These are phyloP conservation scores for Galeruca laticollis DNA, from an alignment of 2,888 invertebrate species.

Conservation along the genomic window DNA sequence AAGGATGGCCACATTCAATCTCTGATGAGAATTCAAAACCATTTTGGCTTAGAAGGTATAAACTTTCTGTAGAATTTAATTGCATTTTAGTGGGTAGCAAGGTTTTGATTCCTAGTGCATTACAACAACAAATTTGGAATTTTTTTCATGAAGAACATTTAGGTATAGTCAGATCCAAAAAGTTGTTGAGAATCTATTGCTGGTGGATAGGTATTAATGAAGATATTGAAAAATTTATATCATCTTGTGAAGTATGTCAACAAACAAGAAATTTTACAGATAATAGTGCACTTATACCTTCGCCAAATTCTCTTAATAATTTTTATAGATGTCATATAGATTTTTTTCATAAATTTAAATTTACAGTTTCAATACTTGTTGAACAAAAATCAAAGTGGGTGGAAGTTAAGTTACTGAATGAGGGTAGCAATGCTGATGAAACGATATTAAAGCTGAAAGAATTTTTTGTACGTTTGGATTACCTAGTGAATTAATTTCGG, in stretches of 20 bases:
- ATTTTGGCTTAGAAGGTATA: too few relatives aligned
- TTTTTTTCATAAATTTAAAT: too few relatives aligned
- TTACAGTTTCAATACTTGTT: slow-evolving; percentile 41
- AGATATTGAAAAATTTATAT: slow-evolving; percentile 20
- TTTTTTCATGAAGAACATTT: slow-evolving; percentile 19
- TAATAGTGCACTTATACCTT: slow-evolving; percentile 22
- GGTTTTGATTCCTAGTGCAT: too few relatives aligned
- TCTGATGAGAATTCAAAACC: too few relatives aligned
- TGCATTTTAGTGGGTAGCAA: too few relatives aligned
- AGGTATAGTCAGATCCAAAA: slow-evolving; percentile 21
- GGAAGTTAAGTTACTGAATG: slow-evolving; percentile 43
- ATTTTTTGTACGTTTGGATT: slow-evolving; percentile 47
- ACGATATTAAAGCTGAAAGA: too few relatives aligned
- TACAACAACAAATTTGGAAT: slow-evolving; percentile 9
- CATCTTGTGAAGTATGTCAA: slow-evolving; percentile 11
- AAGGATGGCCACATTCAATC: too few relatives aligned
- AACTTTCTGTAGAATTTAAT: too few relatives aligned
- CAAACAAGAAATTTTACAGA: slow-evolving; percentile 12
- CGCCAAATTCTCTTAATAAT: slow-evolving; percentile 36
- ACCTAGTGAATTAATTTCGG: slow-evolving; percentile 44
- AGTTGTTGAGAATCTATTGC: slow-evolving; percentile 4
- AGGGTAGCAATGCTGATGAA: too few relatives aligned
- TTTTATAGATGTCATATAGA: too few relatives aligned
- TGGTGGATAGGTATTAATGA: slow-evolving; percentile 15
- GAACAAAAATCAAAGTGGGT: slow-evolving; percentile 47